Conservation (phyloP, 2,888 invertebrate species). For the Choreutis nemorana region DNA sequence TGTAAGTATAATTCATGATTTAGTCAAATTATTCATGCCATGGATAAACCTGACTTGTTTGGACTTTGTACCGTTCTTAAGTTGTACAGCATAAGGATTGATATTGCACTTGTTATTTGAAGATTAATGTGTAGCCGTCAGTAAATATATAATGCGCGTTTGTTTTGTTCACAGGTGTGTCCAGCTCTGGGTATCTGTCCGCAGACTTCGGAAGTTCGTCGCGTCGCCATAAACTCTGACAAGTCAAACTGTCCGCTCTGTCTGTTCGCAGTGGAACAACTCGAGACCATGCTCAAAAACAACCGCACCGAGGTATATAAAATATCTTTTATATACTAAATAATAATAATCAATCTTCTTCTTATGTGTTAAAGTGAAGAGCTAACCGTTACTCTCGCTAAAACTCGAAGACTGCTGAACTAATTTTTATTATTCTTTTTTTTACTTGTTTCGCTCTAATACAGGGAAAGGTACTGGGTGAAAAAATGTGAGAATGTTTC, state of each 20-base stretch:
- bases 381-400: too few relatives aligned
- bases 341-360: too few relatives aligned
- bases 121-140: neutral
- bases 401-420: too few relatives aligned
- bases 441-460: too few relatives aligned
- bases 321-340: too few relatives aligned
- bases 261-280: conserved; percentile 79
- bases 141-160: neutral
- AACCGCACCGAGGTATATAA: conserved; percentile 82
- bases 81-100: too few relatives aligned
- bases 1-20: conserved; percentile 39
- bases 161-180: conserved; percentile 61
- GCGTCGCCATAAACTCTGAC: conserved; percentile 60
- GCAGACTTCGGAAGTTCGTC: conserved; percentile 45
- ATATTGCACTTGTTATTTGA: neutral
- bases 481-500: too few relatives aligned
- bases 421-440: too few relatives aligned
- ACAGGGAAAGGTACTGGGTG: too few relatives aligned
- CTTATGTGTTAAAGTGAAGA: too few relatives aligned
- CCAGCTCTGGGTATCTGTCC: conserved; percentile 77
- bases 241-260: conserved; percentile 84
- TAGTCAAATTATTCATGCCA: neutral
- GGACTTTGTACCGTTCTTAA: too few relatives aligned
- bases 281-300: conserved; percentile 76
- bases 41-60: too few relatives aligned